These are phyloP conservation scores for Otolemur crassicaudatus DNA, from an alignment of 2,797 vertebrate species.

Conservation along the genomic window DNA sequence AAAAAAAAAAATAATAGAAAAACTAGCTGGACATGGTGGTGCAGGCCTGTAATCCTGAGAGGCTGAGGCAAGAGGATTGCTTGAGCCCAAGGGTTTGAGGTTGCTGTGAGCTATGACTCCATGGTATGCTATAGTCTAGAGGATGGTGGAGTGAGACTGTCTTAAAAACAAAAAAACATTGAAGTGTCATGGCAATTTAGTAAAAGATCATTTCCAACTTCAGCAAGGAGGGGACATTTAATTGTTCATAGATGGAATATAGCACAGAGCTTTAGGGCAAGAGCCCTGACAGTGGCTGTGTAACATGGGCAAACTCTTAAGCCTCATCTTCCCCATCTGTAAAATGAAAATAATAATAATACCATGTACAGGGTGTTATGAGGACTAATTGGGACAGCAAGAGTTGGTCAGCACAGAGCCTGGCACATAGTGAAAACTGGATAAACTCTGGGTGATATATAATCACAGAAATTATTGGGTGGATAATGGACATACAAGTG, in stretches of 20 bases:
- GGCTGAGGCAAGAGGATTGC: too few species aligned
- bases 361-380: not conserved
- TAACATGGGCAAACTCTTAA: not conserved
- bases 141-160: too few species aligned
- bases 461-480: not conserved
- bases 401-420: not conserved
- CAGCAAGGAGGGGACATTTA: not conserved
- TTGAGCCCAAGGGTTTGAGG: not conserved
- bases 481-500: not conserved
- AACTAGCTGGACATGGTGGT: too few species aligned
- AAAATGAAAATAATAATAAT: conserved; percentile 9
- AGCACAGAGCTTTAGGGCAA: not conserved
- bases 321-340: not conserved
- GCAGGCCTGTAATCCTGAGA: too few species aligned
- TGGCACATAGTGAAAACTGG: not conserved
- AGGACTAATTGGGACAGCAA: not conserved
- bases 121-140: too few species aligned
- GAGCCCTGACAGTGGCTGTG: not conserved
- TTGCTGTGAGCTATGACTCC: not conserved
- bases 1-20: too few species aligned
- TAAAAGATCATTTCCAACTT: not conserved
- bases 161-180: not conserved
- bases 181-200: not conserved
- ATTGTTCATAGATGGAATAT: not conserved
- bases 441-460: not conserved